Evolutionary conservation across 1,140 invertebrate species (phyloP).

Genomic region (Drosophila truncata): DNA sequence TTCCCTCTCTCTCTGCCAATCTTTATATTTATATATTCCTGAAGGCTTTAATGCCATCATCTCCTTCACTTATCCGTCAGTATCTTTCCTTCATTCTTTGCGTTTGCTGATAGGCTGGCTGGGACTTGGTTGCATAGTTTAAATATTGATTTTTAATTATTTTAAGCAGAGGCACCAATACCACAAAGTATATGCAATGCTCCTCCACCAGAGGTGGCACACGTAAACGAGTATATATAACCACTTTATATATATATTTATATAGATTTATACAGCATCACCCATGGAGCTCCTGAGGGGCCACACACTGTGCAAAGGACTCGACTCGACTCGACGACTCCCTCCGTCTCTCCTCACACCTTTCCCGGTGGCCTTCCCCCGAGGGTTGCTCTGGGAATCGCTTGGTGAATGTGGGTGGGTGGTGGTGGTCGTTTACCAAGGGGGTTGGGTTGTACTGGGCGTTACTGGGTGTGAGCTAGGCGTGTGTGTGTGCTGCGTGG

Average conservation of each 20-base stretch:
- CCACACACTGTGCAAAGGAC: conserved; percentile 64
- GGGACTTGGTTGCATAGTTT: conserved; percentile 56
- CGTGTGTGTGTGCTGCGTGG: conserved; percentile 34
- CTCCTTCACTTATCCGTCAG: background rate
- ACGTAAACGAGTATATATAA: conserved; percentile 35
- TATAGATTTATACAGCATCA: conserved; percentile 42
- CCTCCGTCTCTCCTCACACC: conserved; percentile 55
- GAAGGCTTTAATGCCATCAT: conserved; percentile 13
- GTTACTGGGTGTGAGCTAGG: background rate
- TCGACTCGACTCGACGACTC: conserved; percentile 24
- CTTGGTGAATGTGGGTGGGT: conserved; percentile 27
- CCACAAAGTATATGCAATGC: conserved; percentile 76
- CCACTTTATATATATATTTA: conserved; percentile 28
- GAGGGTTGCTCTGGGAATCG: conserved; percentile 69
- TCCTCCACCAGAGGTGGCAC: conserved; percentile 32
- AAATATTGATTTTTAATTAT: conserved; percentile 84
- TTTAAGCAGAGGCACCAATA: conserved; percentile 72
- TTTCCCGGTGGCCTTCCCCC: conserved; percentile 49
- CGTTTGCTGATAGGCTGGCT: conserved; percentile 18
- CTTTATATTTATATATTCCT: conserved; percentile 13
- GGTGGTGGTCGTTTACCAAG: conserved; percentile 19
- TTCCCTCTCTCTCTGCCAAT: background rate
- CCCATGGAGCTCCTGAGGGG: conserved; percentile 46
- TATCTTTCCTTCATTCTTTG: conserved; percentile 15
- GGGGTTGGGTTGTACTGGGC: conserved; percentile 2